A percentile compares a stretch with the other conserved stretches of the same genome.
Evolutionary conservation across 2,113 vertebrate genomes (phyloP).

Genomic region (Lucifuga dentata): DNA sequence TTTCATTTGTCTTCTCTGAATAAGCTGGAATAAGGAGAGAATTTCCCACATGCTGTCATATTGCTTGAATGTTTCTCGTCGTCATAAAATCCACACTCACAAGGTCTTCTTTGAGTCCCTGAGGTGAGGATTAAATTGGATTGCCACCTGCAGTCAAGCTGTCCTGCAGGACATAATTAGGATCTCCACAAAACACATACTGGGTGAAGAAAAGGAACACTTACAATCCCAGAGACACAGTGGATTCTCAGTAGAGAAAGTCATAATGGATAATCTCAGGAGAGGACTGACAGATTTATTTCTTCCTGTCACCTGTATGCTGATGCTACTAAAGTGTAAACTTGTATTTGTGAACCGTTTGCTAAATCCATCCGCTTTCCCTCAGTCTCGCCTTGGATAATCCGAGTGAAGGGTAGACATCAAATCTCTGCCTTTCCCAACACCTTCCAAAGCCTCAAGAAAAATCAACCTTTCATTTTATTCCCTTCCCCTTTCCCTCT

Average conservation of each 20-base stretch:
- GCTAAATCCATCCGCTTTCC: no score
- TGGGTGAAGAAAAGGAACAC: conserved; percentile 33
- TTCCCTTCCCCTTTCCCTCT: not conserved
- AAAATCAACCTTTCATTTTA: conserved; percentile 27
- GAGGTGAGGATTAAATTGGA: conserved; percentile 59
- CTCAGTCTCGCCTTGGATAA: conserved; percentile 23
- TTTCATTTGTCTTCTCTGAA: conserved; percentile 3
- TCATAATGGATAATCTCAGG: conserved; percentile 26
- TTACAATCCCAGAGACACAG: conserved; percentile 30
- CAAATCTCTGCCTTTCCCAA: conserved; percentile 18
- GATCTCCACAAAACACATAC: conserved; percentile 52
- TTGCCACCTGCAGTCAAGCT: conserved; percentile 53
- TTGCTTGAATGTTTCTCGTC: conserved; percentile 44
- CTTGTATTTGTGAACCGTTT: not conserved
- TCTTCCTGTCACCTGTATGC: no score
- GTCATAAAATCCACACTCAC: not conserved
- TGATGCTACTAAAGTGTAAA: conserved; percentile 8
- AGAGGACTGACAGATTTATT: conserved; percentile 1
- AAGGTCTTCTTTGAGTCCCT: conserved; percentile 52
- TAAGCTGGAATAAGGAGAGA: conserved; percentile 33
- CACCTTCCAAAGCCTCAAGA: conserved; percentile 27
- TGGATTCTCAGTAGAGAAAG: conserved; percentile 31
- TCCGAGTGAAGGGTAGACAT: conserved; percentile 25
- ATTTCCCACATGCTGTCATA: conserved; percentile 11
- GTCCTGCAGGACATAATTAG: conserved; percentile 59